A percentile compares a stretch with the other conserved stretches of the same genome.
Evolutionary conservation across 2,888 invertebrate species (phyloP).

Genomic region (Mesochorus sp.): DNA sequence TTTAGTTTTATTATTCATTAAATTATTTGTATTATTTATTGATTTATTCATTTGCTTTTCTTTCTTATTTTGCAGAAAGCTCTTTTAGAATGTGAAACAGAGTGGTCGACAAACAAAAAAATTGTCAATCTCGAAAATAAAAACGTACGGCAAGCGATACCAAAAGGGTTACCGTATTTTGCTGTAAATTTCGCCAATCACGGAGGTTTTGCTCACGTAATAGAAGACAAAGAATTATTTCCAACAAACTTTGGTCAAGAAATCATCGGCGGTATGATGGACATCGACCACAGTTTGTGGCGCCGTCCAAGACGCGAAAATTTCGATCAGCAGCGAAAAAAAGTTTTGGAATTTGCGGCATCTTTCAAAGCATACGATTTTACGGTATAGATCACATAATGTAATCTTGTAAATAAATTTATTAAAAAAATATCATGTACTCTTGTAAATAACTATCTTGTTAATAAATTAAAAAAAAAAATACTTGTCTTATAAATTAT

Average conservation of each 20-base stretch:
- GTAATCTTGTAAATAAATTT: no score
- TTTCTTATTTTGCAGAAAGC: slow-evolving; percentile 86
- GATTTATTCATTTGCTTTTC: not conserved
- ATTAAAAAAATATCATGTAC: no score
- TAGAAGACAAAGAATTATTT: slow-evolving; percentile 95
- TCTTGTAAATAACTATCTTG: no score
- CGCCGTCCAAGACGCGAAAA: slow-evolving; percentile 90
- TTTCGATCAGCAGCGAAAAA: slow-evolving; percentile 89
- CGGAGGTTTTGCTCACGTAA: slow-evolving; percentile 97
- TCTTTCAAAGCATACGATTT: slow-evolving; percentile 88
- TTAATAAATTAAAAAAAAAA: no score
- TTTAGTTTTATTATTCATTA: not conserved
- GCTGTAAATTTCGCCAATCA: slow-evolving; percentile 96
- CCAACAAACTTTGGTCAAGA: slow-evolving; percentile 95
- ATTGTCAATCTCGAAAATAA: slow-evolving; percentile 88
- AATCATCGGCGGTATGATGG: slow-evolving; percentile 97
- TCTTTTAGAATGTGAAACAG: slow-evolving; percentile 95
- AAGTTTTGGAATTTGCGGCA: slow-evolving; percentile 89
- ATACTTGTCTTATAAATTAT: no score
- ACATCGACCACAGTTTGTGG: slow-evolving; percentile 93
- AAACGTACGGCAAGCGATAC: slow-evolving; percentile 91
- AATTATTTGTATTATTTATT: not conserved
- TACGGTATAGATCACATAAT: no score
- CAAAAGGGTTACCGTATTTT: slow-evolving; percentile 97
- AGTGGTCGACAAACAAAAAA: slow-evolving; percentile 98